A percentile compares a stretch with the other conserved stretches of the same genome.
phyloP scores from a whole-genome alignment of 1,140 invertebrate species.

The Pseudomyrmex cubaensis region DNA sequence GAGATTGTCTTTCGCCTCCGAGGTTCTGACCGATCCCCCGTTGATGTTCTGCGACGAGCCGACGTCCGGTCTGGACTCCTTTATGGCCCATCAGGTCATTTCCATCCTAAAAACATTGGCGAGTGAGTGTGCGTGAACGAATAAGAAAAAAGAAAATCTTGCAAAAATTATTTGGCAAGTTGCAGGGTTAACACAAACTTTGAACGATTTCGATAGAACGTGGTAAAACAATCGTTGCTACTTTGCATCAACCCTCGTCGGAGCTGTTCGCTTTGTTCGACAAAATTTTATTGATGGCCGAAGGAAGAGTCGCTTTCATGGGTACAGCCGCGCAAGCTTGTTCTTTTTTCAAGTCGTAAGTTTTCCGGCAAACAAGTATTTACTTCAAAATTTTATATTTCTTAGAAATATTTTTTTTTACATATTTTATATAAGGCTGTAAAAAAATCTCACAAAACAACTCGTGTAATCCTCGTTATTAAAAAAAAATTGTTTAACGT shows the following conservation, averaged over 20 bases:
- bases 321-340: slow-evolving; percentile 92
- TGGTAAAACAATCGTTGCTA: slow-evolving; percentile 96
- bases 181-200: background rate
- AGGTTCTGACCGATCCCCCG: slow-evolving; percentile 97
- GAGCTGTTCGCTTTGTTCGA: slow-evolving; percentile 97
- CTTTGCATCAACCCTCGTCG: slow-evolving; percentile 98
- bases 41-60: slow-evolving; percentile 99
- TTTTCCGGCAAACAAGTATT: slow-evolving; percentile 34
- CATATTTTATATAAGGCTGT: too few relatives aligned
- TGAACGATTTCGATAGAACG: slow-evolving; percentile 45
- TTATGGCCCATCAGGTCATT: slow-evolving; percentile 95
- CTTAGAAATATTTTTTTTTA: background rate
- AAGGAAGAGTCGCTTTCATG: slow-evolving; percentile 96
- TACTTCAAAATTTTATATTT: background rate
- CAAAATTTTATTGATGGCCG: slow-evolving; percentile 95
- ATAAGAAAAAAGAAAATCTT: background rate
- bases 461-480: too few relatives aligned
- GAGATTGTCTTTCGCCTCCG: slow-evolving; percentile 97
- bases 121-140: slow-evolving; percentile 70
- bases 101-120: slow-evolving; percentile 93
- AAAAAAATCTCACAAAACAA: too few relatives aligned
- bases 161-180: background rate
- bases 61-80: slow-evolving; percentile 95
- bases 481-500: too few relatives aligned
- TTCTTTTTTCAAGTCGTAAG: slow-evolving; percentile 93